Base-by-base conservation (phyloP, 2,797 vertebrate genomes). In the Clarias fuscus region DNA sequence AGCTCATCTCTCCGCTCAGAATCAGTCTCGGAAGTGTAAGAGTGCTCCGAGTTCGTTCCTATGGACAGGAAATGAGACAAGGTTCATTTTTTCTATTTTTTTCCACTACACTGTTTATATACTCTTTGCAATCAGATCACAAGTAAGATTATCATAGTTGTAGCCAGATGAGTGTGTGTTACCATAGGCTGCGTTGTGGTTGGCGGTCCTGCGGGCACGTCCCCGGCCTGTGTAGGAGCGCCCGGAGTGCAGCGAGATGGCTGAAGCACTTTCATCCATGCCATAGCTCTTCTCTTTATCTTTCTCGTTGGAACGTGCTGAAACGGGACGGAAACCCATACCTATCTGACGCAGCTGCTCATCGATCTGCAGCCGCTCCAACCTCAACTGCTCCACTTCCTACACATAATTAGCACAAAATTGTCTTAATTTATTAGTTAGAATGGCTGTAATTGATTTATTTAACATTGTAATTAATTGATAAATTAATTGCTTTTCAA, bases 31-130 rank as follows among this genome's bases (percentile, higher is more conserved):
- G 98, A 99, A 70, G 97, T 96, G 37, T 98, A 98, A 86, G 98
- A 98, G 89, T 98, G 97, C 95, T 99, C 98, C 0, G 98, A 99
- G 92, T 98, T 98, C 90, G 97, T 98, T 93, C 98, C 98, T 99
- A 90, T 37, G 10, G 4, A 85, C 27, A 30, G 17, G 43, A 58
- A 68, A 27, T n/a, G 48, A 67, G 67, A 30, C 4, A 3, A 7
- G 13, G 22, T 37, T 59, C 33, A 80, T 78, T 68, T n/a, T 59
- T 58, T 68, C 2, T 24, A 8, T 11, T 7, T 24, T 18, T 27
- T 13, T 48, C 15, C 8, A 24, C 24, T 37, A 24, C 10, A 62
- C 58, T 24, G 22, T 58, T 11, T 59, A 77, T 37, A 20, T 13
- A 30, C 56, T 7, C 22, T 43, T 40, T 24, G 22, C 70, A 75